Evolutionary conservation across 2,797 vertebrate species (phyloP), one percentile per base, ranked within the genome.

Genomic region (Hypotaenidia okinawae): DNA sequence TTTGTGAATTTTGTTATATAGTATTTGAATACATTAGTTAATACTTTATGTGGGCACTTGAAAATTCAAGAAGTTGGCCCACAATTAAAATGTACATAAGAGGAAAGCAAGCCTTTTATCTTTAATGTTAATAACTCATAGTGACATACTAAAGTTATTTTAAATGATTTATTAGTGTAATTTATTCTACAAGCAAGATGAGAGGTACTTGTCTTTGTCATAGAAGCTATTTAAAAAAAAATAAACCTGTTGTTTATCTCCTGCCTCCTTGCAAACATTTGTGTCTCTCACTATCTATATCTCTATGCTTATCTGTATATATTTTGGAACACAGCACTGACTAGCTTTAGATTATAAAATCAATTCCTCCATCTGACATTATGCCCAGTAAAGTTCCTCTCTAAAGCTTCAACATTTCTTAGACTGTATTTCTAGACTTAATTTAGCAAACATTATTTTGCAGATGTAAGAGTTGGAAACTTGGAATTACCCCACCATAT

Each of bases 291-390:
- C 24, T 25, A 37, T 55, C 62, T 61, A 0, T 52, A 68, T 35
- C n/a, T 86, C 54, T 70, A 10, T n/a, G 19, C 13, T 32, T 77
- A 68, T 22, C 41, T 70, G n/a, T 78, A 66, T 41, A 15, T 52
- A 54, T 86, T 90, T 84, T 81, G 83, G 63, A 88, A 49, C 35
- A 49, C 16, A 62, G 63, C 54, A n/a, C 39, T 61, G 72, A 80
- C 64, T 68, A 92, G 72, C 17, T 83, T 91, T 85, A 80, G 63
- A 72, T 75, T 59, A 85, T 39, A 70, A 91, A 93, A 91, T 93
- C 58, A 79, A 24, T 88, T 91, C n/a, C 6, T 89, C 11, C 47
- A 78, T 73, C 51, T 80, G 52, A 91, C 69, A 47, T 66, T 59
- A 76, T 52, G 55, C 43, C 35, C 30, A 37, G 33, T 52, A 37